Evolutionary conservation across 2,888 invertebrate species (phyloP), one percentile per base, ranked within the genome.

Genomic region (Poecilus cupreus): DNA sequence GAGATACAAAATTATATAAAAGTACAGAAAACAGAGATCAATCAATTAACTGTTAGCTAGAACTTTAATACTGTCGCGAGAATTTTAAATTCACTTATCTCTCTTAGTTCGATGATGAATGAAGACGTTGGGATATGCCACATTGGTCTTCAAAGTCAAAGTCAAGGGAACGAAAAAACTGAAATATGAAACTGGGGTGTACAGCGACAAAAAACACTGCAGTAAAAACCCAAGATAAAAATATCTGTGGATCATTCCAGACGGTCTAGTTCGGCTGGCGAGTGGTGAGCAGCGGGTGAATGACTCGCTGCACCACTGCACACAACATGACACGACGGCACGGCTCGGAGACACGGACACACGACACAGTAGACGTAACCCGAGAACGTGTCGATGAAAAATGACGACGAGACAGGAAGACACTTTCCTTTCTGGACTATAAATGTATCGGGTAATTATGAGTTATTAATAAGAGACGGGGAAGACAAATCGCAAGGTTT

Each of bases 191-290:
- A 82, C 82, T 84, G 68, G 83, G 83, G 83, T 81, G 82, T 68
- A 68, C 68, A 79, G 68, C 60, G 75, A 64, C 46, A 82, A 75
- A 82, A 83, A 82, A 81, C 39, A 32, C 16, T 20, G 20, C 6
- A 43, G 77, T 77, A 79, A 79, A 83, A 78, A 81, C 51, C 43
- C 57, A 49, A 82, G 83, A 83, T 83, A 83, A 84, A 84, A 84
- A 84, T 84, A 83, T 82, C 84, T 83, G 39, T 32, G 32, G 37
- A 76, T 81, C 82, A 84, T 82, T 83, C 83, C 83, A 84, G 84
- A 84, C 83, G 79, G 82, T 83, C 83, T 83, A 79, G 72, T 72
- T 68, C 37, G 5, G 37, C 11, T 46, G n/a, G 72, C 46, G 72
- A 72, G 43, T 46, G n/a, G 72, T 43, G 72, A 72, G 43, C 76